Evolutionary conservation across 1,140 invertebrate species (phyloP).

Genomic region (Dufourea novaeangliae): DNA sequence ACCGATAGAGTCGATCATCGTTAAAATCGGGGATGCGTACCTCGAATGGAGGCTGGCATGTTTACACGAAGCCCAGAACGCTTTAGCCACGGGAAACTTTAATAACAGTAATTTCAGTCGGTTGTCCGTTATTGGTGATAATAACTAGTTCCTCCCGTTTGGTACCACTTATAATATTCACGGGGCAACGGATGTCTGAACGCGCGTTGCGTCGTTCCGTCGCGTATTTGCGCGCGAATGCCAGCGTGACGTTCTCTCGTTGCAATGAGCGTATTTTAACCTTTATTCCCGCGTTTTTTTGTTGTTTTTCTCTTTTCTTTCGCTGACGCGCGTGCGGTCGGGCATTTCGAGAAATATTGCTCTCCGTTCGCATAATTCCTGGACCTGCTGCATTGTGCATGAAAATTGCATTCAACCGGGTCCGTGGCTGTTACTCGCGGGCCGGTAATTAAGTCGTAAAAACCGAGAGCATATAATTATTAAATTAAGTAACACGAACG

Average conservation of each 20-base stretch:
- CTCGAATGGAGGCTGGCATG: constrained; percentile 1
- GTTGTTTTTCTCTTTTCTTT: too few relatives aligned
- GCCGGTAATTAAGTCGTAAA: constrained; percentile 49
- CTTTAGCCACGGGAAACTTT: constrained; percentile 9
- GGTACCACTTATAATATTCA: background rate
- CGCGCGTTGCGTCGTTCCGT: constrained; percentile 2
- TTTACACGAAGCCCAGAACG: constrained; percentile 28
- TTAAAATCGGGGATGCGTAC: background rate
- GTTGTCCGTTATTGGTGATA: constrained; percentile 25
- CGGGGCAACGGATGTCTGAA: constrained; percentile 10
- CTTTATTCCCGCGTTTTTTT: too few relatives aligned
- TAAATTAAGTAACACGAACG: constrained; percentile 45
- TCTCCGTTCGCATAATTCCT: constrained; percentile 31
- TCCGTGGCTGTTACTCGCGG: constrained; percentile 30
- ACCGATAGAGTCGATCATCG: too few relatives aligned
- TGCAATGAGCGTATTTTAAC: background rate
- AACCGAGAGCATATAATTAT: constrained; percentile 44
- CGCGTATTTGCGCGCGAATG: background rate
- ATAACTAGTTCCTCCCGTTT: background rate
- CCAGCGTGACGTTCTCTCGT: background rate
- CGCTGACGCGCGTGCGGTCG: background rate
- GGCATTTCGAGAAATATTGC: constrained; percentile 38
- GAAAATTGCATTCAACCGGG: constrained; percentile 38
- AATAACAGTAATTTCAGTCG: constrained; percentile 24
- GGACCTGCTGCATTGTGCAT: constrained; percentile 30